Conservation (phyloP, 2,888 invertebrate genomes). For the Autographa gamma region DNA sequence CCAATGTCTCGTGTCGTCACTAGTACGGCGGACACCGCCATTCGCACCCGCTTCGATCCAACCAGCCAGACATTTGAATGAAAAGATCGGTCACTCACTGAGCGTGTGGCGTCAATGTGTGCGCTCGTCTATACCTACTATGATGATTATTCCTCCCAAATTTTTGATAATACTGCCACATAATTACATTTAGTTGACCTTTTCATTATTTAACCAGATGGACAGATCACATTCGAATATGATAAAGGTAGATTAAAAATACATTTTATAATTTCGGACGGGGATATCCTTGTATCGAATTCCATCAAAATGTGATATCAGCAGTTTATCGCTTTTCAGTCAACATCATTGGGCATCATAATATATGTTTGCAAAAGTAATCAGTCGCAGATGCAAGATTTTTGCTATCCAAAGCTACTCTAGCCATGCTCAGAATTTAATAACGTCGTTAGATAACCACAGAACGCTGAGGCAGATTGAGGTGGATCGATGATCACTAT, state of each 20-base stretch:
- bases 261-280: not conserved
- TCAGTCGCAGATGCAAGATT: conserved; percentile 20
- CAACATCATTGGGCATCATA: conserved; percentile 6
- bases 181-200: not conserved
- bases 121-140: conserved; percentile 43
- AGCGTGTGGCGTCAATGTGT: conserved; percentile 67
- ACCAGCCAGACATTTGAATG: conserved; percentile 75
- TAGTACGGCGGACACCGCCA: conserved; percentile 48
- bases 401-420: conserved; percentile 25
- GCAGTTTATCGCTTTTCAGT: not conserved
- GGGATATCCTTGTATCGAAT: not conserved
- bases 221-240: not conserved
- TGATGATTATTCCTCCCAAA: conserved; percentile 9
- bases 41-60: conserved; percentile 83
- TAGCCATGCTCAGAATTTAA: conserved; percentile 58
- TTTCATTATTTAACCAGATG: not conserved
- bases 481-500: conserved; percentile 49
- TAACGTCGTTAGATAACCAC: conserved; percentile 54
- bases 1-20: conserved; percentile 62
- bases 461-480: conserved; percentile 34
- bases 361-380: conserved; percentile 27
- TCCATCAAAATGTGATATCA: not conserved
- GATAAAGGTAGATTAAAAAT: not conserved
- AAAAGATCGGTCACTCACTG: conserved; percentile 77
- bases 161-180: not conserved